Percentiles rank a stretch among this genome's conserved stretches.
phyloP scores from a whole-genome alignment of 2,113 vertebrate genomes.

The Pithys albifrons region DNA sequence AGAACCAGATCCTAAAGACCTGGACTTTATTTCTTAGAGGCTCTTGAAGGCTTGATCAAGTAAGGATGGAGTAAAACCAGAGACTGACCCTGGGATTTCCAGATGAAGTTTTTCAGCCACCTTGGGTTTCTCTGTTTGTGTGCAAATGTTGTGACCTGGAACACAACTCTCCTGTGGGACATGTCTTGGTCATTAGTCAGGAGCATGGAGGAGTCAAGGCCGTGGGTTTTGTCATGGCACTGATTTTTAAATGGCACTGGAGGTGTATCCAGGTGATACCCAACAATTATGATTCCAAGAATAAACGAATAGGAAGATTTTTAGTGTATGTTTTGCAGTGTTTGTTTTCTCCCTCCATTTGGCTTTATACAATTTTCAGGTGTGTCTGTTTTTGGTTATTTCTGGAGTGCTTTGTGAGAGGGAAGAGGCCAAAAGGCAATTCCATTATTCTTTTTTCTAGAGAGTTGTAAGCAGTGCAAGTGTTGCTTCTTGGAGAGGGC shows the following conservation, averaged over 20 bases:
- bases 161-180: not conserved
- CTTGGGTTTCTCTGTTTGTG: not conserved
- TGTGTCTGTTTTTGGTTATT: not conserved
- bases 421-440: not conserved
- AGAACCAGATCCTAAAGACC: not conserved
- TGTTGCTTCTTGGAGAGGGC: not conserved
- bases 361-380: not conserved
- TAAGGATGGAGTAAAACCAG: not conserved
- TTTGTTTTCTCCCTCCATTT: not conserved
- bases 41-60: not conserved
- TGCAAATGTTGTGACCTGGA: not conserved
- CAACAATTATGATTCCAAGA: not conserved
- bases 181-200: not conserved
- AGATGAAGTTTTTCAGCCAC: not conserved
- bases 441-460: not conserved
- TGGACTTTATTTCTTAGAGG: not conserved
- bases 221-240: not conserved
- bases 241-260: not conserved
- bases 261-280: not conserved
- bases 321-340: rapidly evolving
- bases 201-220: not conserved
- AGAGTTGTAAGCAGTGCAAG: not conserved
- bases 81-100: not conserved
- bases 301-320: not conserved
- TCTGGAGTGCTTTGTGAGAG: not conserved